A percentile compares a stretch with the other conserved stretches of the same genome.
Conservation (phyloP, 2,797 vertebrate genomes). For the Avahi laniger region DNA sequence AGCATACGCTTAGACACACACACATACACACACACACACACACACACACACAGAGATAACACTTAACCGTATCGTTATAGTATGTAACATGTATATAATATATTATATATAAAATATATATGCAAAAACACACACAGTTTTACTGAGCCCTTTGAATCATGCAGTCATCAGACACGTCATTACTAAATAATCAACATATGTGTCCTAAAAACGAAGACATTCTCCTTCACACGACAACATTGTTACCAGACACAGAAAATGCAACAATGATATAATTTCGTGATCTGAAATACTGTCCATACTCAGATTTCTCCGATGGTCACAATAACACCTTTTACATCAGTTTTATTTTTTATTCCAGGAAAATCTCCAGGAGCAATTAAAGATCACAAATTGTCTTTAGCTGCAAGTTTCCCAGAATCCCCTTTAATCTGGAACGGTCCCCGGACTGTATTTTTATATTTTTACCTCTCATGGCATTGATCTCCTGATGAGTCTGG, state of each 20-base stretch:
- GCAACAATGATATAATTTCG: fast-evolving
- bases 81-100: neutral
- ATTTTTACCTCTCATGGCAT: neutral
- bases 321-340: neutral
- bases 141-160: fast-evolving
- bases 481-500: neutral
- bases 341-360: conserved; percentile 20
- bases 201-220: neutral
- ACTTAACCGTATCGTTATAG: fast-evolving
- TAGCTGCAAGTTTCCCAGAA: neutral
- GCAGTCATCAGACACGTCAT: neutral
- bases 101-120: too few relatives aligned
- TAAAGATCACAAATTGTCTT: neutral
- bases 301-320: neutral
- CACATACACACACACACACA: too few relatives aligned
- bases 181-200: fast-evolving
- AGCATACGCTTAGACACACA: neutral
- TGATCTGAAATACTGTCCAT: neutral
- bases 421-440: neutral
- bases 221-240: fast-evolving
- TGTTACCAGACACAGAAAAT: fast-evolving
- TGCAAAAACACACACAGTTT: neutral
- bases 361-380: neutral
- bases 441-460: neutral
- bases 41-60: neutral